These are phyloP conservation scores for Pediacus dermestoides DNA, from an alignment of 2,888 invertebrate genomes.

Conservation along the genomic window DNA sequence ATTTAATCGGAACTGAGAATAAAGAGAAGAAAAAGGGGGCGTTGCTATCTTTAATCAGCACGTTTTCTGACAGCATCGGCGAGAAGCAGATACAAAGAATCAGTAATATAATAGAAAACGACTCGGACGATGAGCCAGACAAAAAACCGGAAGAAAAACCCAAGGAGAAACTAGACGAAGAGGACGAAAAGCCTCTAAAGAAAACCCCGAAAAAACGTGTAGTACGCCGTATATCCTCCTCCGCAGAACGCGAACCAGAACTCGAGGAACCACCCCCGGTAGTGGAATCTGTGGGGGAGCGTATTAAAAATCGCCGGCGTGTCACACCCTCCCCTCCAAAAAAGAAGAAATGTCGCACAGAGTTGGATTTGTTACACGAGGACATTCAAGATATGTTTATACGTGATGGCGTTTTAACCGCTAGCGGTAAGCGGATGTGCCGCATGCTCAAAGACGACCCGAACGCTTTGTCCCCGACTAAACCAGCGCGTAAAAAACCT, in stretches of 20 bases:
- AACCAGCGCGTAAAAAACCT: constrained; percentile 13
- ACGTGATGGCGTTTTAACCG: constrained; percentile 59
- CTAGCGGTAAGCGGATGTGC: constrained; percentile 64
- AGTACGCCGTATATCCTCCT: background rate
- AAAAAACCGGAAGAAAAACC: constrained; percentile 12
- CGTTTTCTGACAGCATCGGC: constrained; percentile 35
- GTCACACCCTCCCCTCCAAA: constrained; percentile 10
- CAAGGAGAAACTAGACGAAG: constrained; percentile 22
- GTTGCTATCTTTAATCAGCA: constrained; percentile 34
- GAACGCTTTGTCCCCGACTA: constrained; percentile 21
- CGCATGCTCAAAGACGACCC: constrained; percentile 50
- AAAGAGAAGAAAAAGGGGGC: constrained; percentile 36
- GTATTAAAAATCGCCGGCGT: constrained; percentile 32
- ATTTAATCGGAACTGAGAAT: constrained; percentile 34
- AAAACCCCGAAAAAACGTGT: constrained; percentile 23
- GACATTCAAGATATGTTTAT: constrained; percentile 70
- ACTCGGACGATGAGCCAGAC: constrained; percentile 41
- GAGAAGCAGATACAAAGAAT: constrained; percentile 52
- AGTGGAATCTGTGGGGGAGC: constrained; percentile 28
- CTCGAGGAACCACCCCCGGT: constrained; percentile 31
- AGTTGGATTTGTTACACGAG: constrained; percentile 63
- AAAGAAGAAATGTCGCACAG: constrained; percentile 44
- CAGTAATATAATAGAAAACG: constrained; percentile 58
- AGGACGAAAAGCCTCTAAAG: constrained; percentile 14
- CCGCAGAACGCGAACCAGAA: background rate